Conservation (phyloP, 2,113 vertebrate species). For the Sciurus niger region DNA sequence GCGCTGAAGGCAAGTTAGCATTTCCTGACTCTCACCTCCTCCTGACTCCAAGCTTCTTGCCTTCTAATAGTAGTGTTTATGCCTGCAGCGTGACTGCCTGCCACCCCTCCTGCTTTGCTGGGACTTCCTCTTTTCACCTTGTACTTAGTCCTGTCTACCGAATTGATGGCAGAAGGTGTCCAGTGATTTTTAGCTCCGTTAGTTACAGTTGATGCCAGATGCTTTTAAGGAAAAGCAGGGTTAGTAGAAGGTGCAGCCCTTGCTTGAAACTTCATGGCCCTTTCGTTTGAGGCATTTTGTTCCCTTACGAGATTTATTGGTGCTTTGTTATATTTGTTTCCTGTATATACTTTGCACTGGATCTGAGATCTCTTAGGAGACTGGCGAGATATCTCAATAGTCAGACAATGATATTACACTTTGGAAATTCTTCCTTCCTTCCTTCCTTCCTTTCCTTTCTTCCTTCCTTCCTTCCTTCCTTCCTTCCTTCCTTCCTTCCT, state of each 20-base stretch:
- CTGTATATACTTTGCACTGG: slow-evolving; percentile 1
- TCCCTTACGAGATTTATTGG: not conserved
- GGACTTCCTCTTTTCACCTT: not conserved
- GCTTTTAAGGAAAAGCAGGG: not conserved
- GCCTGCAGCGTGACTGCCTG: slow-evolving; percentile 73
- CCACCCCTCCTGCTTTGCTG: slow-evolving; percentile 19
- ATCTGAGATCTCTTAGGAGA: slow-evolving; percentile 42
- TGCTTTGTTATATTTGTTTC: slow-evolving; percentile 5
- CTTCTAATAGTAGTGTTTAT: slow-evolving; percentile 62
- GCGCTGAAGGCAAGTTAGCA: slow-evolving; percentile 18
- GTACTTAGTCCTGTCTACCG: not conserved
- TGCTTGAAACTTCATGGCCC: not conserved
- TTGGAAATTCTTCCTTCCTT: not conserved
- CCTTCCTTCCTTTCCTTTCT: too few relatives aligned
- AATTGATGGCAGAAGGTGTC: not conserved
- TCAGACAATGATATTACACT: slow-evolving; percentile 14
- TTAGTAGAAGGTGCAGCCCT: not conserved
- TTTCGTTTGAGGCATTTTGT: not conserved
- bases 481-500: too few relatives aligned
- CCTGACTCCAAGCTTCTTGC: not conserved
- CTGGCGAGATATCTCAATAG: not conserved
- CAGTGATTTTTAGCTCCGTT: not conserved
- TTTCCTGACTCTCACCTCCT: slow-evolving; percentile 45
- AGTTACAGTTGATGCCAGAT: not conserved
- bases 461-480: too few relatives aligned